These are phyloP conservation scores for Scomber colias DNA, from an alignment of 2,113 vertebrate species.

Conservation along the genomic window DNA sequence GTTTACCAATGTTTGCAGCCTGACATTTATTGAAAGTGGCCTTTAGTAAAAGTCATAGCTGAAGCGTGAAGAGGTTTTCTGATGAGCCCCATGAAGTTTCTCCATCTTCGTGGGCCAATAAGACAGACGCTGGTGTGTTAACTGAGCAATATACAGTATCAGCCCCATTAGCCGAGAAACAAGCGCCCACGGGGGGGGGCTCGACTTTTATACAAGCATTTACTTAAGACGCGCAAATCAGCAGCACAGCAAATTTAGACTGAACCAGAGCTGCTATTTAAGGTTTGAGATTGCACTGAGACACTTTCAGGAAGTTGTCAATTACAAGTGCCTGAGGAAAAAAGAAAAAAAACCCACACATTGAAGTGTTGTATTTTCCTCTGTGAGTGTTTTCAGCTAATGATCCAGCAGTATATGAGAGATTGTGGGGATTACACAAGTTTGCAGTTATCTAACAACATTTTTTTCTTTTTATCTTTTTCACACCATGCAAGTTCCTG, in stretches of 20 bases:
- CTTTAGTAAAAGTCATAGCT: constrained; percentile 85
- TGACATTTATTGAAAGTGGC: constrained; percentile 87
- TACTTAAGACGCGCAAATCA: constrained; percentile 28
- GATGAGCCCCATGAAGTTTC: constrained; percentile 76
- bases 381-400: no score
- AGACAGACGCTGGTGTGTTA: constrained; percentile 48
- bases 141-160: constrained; percentile 52
- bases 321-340: not conserved
- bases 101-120: constrained; percentile 47
- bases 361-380: no score
- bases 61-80: constrained; percentile 78
- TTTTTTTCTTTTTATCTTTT: not conserved
- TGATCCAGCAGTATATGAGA: not conserved
- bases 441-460: not conserved
- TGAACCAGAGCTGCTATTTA: not conserved
- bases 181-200: constrained; percentile 1
- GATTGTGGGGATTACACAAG: not conserved
- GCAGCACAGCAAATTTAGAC: not conserved
- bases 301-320: constrained; percentile 25
- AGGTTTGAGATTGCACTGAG: not conserved
- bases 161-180: constrained; percentile 44
- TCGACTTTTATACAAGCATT: constrained; percentile 3
- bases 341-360: no score
- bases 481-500: not conserved
- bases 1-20: constrained; percentile 81